Evolutionary conservation across 2,797 vertebrate genomes (phyloP).

Genomic region (Carcharodon carcharias): DNA sequence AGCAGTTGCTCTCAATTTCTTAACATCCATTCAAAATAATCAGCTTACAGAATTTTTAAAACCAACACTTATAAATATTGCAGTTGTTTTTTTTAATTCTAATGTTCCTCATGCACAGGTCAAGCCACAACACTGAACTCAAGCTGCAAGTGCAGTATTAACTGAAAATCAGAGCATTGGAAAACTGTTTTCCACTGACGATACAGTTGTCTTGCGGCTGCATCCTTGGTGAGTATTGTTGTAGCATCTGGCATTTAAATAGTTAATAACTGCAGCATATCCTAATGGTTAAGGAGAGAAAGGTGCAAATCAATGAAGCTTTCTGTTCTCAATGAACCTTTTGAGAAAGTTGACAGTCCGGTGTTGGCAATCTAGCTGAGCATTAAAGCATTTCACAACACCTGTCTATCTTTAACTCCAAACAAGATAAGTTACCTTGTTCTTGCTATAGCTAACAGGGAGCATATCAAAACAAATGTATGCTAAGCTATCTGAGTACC

Average conservation of each 20-base stretch:
- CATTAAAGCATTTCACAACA: constrained; percentile 29
- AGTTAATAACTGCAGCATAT: not conserved
- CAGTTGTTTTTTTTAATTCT: not conserved
- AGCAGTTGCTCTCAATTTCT: not conserved
- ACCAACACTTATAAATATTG: not conserved
- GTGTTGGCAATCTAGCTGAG: not conserved
- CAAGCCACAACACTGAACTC: not conserved
- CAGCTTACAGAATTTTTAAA: not conserved
- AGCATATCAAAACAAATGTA: constrained; percentile 25
- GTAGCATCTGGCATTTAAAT: not conserved
- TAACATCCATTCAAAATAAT: not conserved
- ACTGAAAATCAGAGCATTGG: not conserved
- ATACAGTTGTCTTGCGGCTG: not conserved
- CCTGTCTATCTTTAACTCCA: not conserved
- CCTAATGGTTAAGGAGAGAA: not conserved
- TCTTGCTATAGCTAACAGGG: not conserved
- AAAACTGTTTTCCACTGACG: not conserved
- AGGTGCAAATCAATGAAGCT: not conserved
- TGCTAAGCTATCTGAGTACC: not conserved
- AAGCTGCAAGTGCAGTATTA: too few species aligned
- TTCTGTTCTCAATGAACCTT: not conserved
- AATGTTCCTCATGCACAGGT: not conserved
- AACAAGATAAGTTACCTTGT: constrained; percentile 27
- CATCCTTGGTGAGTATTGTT: not conserved
- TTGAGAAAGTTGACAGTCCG: not conserved